Base-by-base conservation (phyloP, 2,888 invertebrate genomes). In the Hedya salicella region DNA sequence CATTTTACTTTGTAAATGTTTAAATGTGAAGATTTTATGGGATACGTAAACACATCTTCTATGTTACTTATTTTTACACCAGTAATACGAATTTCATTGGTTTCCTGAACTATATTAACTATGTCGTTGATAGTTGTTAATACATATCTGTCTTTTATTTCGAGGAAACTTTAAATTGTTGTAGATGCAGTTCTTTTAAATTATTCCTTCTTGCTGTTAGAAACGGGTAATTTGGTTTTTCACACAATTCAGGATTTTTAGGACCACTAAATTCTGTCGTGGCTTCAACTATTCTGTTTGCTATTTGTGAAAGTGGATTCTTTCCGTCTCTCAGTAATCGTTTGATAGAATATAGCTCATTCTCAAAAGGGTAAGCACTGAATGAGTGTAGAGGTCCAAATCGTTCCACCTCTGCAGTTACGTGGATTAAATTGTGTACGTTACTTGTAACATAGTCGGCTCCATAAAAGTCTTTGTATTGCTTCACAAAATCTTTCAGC, bases 341-440 rank as follows among this genome's bases (percentile, higher is more conserved):
- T 63, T 71, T 71, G 8, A 71, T 70, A 11, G 14, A 30, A 16
- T 63, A 63, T 2, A 70, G 49, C 40, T 70, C 61, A 53, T 70
- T 70, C 48, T 70, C 70, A 50, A 70, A 70, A 8, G 70, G 70
- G 14, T 70, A 70, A 11, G 67, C 68, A 30, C 53, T 65, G 19
- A 63, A 70, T 39, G 5, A 52, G 40, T 67, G 64, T 9, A 70
- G 25, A 32, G 36, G 44, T 2, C 68, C 70, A 56, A 67, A 70
- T 57, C 3, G 48, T 50, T 17, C 13, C 1, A 69, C 69, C 21
- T 69, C 69, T 9, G 48, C 59, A 40, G 44, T 39, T 4, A 69
- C 2, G 48, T 69, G 69, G 11, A 16, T 2, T 25, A 69, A 52
- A 56, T 68, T 68, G 32, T 68, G 68, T 0, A 70, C 59, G 36